Evolutionary conservation across 1,140 invertebrate genomes (phyloP).

Genomic region (Hestina assimilis): DNA sequence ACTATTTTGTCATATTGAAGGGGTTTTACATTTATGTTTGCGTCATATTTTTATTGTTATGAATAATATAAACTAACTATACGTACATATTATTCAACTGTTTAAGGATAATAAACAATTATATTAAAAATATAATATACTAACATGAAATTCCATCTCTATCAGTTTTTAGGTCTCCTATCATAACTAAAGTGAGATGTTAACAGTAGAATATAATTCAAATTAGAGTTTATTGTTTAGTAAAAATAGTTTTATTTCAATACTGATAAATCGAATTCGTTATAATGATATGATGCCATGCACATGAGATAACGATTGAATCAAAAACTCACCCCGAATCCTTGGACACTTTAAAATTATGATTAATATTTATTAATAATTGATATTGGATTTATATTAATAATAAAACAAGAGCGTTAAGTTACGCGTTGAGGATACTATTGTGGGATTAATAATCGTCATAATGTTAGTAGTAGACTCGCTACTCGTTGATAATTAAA

Average conservation of each 20-base stretch:
- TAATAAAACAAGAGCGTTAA: background rate
- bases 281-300: conserved; percentile 13
- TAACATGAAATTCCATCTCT: too few species aligned
- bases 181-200: too few species aligned
- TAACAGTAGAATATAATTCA: too few species aligned
- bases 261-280: background rate
- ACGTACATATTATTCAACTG: too few species aligned
- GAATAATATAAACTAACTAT: too few species aligned
- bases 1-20: background rate
- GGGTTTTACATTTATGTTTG: background rate
- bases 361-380: background rate
- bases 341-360: conserved; percentile 14
- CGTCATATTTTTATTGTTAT: too few species aligned
- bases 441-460: conserved; percentile 10
- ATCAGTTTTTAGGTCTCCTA: too few species aligned
- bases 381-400: background rate
- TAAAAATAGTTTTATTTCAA: conserved; percentile 17
- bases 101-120: too few species aligned
- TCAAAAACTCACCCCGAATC: conserved; percentile 33
- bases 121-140: too few species aligned
- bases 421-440: conserved; percentile 13
- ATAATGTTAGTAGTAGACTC: background rate
- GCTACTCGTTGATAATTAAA: conserved; percentile 10
- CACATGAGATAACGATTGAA: conserved; percentile 5
- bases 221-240: too few species aligned